Evolutionary conservation across 1,140 invertebrate species (phyloP).

Genomic region (Elymnias hypermnestra): DNA sequence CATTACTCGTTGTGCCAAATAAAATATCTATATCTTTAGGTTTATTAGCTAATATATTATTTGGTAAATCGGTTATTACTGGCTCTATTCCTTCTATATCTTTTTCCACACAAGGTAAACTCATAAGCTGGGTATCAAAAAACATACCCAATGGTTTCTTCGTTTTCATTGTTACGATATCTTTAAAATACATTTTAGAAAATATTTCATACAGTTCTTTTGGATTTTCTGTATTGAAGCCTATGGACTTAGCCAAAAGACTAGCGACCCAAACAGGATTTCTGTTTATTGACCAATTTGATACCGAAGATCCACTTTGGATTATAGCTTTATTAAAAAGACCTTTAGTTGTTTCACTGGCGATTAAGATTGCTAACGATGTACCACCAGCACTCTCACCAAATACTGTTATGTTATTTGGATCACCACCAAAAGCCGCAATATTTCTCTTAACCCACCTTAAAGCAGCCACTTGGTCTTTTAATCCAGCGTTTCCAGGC

Average conservation of each 20-base stretch:
- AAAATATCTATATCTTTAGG: constrained; percentile 50
- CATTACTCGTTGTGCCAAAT: constrained; percentile 46
- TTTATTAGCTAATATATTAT: constrained; percentile 41
- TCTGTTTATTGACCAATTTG: constrained; percentile 77
- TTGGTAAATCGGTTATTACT: constrained; percentile 51
- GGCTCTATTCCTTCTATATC: constrained; percentile 39
- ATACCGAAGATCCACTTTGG: constrained; percentile 82
- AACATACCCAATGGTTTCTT: constrained; percentile 46
- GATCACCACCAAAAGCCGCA: constrained; percentile 68
- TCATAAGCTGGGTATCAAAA: constrained; percentile 50
- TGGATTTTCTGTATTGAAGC: constrained; percentile 45
- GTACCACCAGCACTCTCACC: constrained; percentile 69
- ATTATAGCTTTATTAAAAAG: constrained; percentile 73
- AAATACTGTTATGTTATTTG: constrained; percentile 65
- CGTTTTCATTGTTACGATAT: constrained; percentile 32
- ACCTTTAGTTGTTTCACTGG: constrained; percentile 47
- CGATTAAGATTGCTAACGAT: constrained; percentile 49
- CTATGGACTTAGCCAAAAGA: constrained; percentile 44
- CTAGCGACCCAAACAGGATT: constrained; percentile 52
- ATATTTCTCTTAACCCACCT: constrained; percentile 79
- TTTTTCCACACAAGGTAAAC: constrained; percentile 57
- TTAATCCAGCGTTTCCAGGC: constrained; percentile 78
- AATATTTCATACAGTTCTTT: constrained; percentile 52
- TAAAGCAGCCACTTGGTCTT: constrained; percentile 77
- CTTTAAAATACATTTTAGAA: constrained; percentile 35